Evolutionary conservation across 2,797 vertebrate species (phyloP).

Genomic region (Steatocranus sp.): DNA sequence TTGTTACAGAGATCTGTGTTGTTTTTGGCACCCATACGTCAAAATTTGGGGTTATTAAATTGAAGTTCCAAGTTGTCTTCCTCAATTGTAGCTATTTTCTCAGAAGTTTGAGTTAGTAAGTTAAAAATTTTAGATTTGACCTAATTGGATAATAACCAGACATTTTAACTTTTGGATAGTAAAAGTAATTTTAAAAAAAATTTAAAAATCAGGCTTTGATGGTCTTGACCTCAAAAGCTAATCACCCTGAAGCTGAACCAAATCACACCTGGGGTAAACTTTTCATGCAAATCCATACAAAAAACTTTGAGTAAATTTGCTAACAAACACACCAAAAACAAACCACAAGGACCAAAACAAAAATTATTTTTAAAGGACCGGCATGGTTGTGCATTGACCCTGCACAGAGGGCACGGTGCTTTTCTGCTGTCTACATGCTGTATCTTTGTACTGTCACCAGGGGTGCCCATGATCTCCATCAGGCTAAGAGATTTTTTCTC

Average conservation of each 20-base stretch:
- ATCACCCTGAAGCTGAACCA: accelerated
- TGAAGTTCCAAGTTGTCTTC: background rate
- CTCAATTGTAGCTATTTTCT: background rate
- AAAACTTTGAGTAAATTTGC: background rate
- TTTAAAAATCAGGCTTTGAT: background rate
- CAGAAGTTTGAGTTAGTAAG: background rate
- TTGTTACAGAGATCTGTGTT: background rate
- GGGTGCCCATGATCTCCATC: background rate
- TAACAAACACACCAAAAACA: background rate
- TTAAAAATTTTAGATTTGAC: background rate
- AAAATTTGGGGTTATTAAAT: background rate
- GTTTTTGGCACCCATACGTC: background rate
- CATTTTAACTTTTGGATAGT: background rate
- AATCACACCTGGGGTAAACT: background rate
- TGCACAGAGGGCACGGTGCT: background rate
- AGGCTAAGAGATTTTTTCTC: background rate
- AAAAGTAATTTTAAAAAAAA: background rate
- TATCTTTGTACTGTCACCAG: background rate
- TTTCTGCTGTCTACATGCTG: background rate
- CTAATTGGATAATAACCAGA: background rate
- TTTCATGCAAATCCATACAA: background rate
- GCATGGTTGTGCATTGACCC: background rate
- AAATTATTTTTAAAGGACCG: accelerated
- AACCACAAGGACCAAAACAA: background rate
- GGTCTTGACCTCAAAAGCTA: background rate